Base-by-base conservation (phyloP, 2,797 vertebrate species). In the Heliangelus exortis region DNA sequence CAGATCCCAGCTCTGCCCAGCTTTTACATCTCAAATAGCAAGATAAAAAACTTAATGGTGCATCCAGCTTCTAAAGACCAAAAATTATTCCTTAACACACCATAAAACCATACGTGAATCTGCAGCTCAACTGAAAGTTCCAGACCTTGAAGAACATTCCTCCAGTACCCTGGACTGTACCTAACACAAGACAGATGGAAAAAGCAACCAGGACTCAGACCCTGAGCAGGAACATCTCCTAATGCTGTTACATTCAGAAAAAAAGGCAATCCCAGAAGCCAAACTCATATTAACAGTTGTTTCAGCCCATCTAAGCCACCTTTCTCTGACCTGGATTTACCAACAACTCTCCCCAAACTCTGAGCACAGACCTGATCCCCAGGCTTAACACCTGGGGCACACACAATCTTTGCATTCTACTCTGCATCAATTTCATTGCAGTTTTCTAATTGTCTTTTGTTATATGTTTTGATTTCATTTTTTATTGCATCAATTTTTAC, bases 101-200 rank as follows among this genome's bases (percentile, higher is more conserved):
- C 7, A 65, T 55, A 55, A 1, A 17, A 20, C 6, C 5, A 21
- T 22, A 29, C 13, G 12, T 2, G 15, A 55, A 59, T 29, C 17
- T 86, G 22, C 45, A 95, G 8, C 28, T 61, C 36, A 59, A 53
- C 5, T 43, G 15, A 28, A 79, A 31, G 3, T 71, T 83, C 41
- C 13, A 15, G 7, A 16, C 22, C 47, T 58, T 29, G 6, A 68
- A 28, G 31, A 13, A 26, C 2, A 7, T 47, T 39, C 2, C 4
- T 36, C 7, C 15, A n/a, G 47, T 45, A 55, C 15, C 23, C 51
- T 20, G 26, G 11, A 16, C 53, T 86, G 65, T n/a, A 26, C 0
- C 0, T 10, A 67, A 7, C 4, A 2, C 7, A 48, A 48, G 0
- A 26, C 0, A 3, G 17, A 31, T 1, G 36, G 21, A 57, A 67